phyloP scores from a whole-genome alignment of 2,888 invertebrate species.

The Macrosoma leucophasiata region DNA sequence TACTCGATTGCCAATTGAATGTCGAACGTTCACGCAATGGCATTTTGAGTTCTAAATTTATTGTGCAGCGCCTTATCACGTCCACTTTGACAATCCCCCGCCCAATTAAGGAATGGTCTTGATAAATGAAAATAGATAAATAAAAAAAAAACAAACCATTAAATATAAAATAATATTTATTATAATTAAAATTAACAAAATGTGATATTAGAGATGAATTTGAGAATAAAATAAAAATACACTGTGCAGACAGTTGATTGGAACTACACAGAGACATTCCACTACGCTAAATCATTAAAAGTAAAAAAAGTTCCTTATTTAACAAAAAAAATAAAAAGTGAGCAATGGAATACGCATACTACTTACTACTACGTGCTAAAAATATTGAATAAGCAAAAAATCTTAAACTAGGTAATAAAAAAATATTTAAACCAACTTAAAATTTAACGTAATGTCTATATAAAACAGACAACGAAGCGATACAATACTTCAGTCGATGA shows the following conservation, averaged over 20 bases:
- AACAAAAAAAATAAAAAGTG: constrained; percentile 34
- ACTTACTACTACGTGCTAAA: constrained; percentile 1
- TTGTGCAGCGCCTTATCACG: constrained; percentile 71
- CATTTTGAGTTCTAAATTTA: constrained; percentile 51
- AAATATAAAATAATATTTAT: constrained; percentile 49
- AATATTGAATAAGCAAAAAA: constrained; percentile 32
- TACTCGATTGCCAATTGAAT: constrained; percentile 38
- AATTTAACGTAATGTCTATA: too few species aligned
- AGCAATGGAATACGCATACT: constrained; percentile 36
- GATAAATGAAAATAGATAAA: constrained; percentile 25
- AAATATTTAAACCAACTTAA: too few species aligned
- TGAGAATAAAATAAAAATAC: constrained; percentile 33
- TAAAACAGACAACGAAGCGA: too few species aligned
- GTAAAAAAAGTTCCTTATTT: too few species aligned
- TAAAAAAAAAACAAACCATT: constrained; percentile 43
- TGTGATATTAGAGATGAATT: constrained; percentile 36
- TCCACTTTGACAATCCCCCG: constrained; percentile 69
- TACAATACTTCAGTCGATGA: too few species aligned
- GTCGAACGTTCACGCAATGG: constrained; percentile 49
- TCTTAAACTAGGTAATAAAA: constrained; percentile 42
- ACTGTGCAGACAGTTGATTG: constrained; percentile 31
- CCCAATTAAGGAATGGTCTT: constrained; percentile 43
- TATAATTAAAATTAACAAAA: constrained; percentile 46
- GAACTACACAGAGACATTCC: too few species aligned
- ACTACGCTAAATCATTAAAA: too few species aligned